Evolutionary conservation across 2,888 invertebrate species (phyloP).

Genomic region (Opisthograptis luteolata): DNA sequence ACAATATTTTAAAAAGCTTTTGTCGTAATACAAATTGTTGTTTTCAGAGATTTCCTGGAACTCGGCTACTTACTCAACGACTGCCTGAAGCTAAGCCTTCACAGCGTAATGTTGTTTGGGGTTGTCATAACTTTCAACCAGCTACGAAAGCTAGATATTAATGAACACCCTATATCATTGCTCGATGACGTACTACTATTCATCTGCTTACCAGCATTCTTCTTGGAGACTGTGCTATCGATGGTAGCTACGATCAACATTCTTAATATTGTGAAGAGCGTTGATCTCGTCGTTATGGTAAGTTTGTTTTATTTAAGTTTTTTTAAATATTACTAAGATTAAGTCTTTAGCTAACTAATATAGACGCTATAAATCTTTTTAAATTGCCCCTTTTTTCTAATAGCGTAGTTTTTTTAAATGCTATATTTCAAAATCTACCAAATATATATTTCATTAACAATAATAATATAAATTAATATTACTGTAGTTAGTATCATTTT

Average conservation of each 20-base stretch:
- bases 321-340: no score
- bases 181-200: constrained; percentile 89
- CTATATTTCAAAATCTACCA: no score
- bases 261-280: constrained; percentile 75
- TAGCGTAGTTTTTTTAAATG: no score
- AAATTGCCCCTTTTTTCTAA: no score
- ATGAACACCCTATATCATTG: constrained; percentile 85
- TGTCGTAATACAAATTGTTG: no score
- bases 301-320: not conserved
- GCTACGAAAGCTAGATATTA: constrained; percentile 87
- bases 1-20: not conserved
- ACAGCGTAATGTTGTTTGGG: constrained; percentile 83
- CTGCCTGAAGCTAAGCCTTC: constrained; percentile 80
- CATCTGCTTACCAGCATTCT: constrained; percentile 89
- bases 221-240: constrained; percentile 88
- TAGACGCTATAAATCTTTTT: no score
- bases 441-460: no score
- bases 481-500: no score
- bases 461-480: no score
- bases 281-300: constrained; percentile 84
- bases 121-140: constrained; percentile 86
- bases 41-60: constrained; percentile 75
- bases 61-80: constrained; percentile 79
- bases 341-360: no score
- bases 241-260: constrained; percentile 86